A percentile compares a stretch with the other conserved stretches of the same genome.
Evolutionary conservation across 2,888 invertebrate genomes (phyloP).

Genomic region (Mesochorus sp.): DNA sequence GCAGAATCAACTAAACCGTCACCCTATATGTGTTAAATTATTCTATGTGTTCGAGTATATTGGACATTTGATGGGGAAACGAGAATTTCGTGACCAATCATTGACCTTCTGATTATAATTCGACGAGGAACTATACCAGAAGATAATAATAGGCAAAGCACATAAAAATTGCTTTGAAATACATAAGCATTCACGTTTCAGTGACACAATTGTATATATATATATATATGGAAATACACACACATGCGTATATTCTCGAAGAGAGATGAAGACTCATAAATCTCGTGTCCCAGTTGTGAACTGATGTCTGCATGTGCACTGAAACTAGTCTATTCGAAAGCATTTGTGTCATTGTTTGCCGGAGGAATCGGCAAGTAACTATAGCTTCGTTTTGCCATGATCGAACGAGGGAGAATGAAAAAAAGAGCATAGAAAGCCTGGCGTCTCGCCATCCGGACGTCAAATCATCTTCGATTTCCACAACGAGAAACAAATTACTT

Average conservation of each 20-base stretch:
- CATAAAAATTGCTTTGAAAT: slow-evolving; percentile 64
- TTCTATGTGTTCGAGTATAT: slow-evolving; percentile 38
- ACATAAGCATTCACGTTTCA: no score
- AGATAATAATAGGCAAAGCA: slow-evolving; percentile 14
- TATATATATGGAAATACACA: no score
- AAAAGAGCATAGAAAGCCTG: slow-evolving; percentile 30
- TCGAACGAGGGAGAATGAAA: neutral
- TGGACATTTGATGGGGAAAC: slow-evolving; percentile 48
- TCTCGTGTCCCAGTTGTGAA: neutral
- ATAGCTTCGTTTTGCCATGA: slow-evolving; percentile 5
- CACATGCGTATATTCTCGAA: slow-evolving; percentile 3
- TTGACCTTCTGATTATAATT: slow-evolving; percentile 66
- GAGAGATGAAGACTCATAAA: slow-evolving; percentile 33
- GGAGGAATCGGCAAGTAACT: slow-evolving; percentile 39
- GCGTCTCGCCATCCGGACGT: slow-evolving; percentile 7
- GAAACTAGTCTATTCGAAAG: slow-evolving; percentile 13
- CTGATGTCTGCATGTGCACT: slow-evolving; percentile 5
- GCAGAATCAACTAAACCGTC: slow-evolving; percentile 54
- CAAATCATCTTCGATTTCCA: neutral
- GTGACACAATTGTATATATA: no score
- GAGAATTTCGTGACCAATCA: slow-evolving; percentile 63
- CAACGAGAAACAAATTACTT: slow-evolving; percentile 11
- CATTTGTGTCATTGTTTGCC: slow-evolving; percentile 56
- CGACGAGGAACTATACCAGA: slow-evolving; percentile 57
- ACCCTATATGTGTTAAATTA: slow-evolving; percentile 11